Evolutionary conservation across 2,797 vertebrate species (phyloP).

Genomic region (Limosa lapponica): DNA sequence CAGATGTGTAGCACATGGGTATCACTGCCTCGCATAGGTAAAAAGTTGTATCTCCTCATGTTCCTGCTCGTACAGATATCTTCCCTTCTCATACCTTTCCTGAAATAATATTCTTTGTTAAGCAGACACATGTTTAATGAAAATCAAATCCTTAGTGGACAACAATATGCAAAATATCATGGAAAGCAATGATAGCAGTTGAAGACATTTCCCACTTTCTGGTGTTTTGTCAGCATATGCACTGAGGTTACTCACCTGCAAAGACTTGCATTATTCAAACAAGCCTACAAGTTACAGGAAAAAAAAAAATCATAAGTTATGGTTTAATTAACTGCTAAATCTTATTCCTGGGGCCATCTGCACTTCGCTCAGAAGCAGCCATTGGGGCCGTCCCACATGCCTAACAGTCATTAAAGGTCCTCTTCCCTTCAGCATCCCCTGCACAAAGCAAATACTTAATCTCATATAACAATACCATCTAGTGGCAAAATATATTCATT

Average conservation of each 20-base stretch:
- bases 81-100: neutral
- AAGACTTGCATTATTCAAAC: neutral
- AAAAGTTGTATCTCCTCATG: neutral
- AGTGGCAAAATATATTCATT: constrained; percentile 49
- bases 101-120: neutral
- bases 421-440: neutral
- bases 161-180: neutral
- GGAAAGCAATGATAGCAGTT: neutral
- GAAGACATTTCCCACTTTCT: neutral
- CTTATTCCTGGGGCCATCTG: neutral
- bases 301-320: neutral
- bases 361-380: neutral
- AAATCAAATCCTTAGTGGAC: neutral
- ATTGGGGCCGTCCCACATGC: neutral
- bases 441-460: constrained; percentile 9
- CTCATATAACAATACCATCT: constrained; percentile 69
- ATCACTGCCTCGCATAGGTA: neutral
- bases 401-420: neutral
- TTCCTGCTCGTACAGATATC: neutral
- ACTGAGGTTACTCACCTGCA: neutral
- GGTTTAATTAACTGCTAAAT: neutral
- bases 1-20: neutral
- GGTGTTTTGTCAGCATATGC: neutral
- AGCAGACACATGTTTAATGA: neutral
- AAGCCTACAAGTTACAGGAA: neutral